A percentile compares a stretch with the other conserved stretches of the same genome.
Evolutionary conservation across 2,888 invertebrate genomes (phyloP).

Genomic region (Mayetiola destructor): DNA sequence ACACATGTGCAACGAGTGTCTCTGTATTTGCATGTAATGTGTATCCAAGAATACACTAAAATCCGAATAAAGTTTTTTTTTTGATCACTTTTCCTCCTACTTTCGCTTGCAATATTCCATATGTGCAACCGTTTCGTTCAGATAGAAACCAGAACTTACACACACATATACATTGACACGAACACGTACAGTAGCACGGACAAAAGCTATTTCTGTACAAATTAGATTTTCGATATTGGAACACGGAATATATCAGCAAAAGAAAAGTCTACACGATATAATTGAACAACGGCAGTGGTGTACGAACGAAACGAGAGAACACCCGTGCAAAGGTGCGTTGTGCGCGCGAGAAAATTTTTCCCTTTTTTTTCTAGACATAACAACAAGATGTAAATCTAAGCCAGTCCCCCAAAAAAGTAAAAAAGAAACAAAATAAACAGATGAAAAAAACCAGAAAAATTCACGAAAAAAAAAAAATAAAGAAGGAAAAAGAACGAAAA

Average conservation of each 20-base stretch:
- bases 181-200: too few species aligned
- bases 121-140: neutral
- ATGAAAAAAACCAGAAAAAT: neutral
- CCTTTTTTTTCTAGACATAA: constrained; percentile 21
- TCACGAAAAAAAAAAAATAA: neutral
- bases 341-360: constrained; percentile 21
- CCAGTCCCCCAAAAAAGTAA: neutral
- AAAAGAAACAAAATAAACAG: neutral
- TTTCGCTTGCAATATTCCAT: neutral
- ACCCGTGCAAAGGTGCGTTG: constrained; percentile 22
- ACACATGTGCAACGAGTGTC: too few species aligned
- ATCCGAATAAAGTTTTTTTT: neutral
- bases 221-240: constrained; percentile 6
- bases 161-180: too few species aligned
- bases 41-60: constrained; percentile 1
- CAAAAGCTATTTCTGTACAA: neutral
- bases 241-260: constrained; percentile 7
- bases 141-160: too few species aligned
- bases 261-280: constrained; percentile 10
- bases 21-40: too few species aligned
- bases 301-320: constrained; percentile 17
- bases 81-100: neutral
- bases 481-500: too few species aligned
- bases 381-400: constrained; percentile 18
- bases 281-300: constrained; percentile 16